phyloP scores from a whole-genome alignment of 2,113 vertebrate species.

The Larimichthys crocea region DNA sequence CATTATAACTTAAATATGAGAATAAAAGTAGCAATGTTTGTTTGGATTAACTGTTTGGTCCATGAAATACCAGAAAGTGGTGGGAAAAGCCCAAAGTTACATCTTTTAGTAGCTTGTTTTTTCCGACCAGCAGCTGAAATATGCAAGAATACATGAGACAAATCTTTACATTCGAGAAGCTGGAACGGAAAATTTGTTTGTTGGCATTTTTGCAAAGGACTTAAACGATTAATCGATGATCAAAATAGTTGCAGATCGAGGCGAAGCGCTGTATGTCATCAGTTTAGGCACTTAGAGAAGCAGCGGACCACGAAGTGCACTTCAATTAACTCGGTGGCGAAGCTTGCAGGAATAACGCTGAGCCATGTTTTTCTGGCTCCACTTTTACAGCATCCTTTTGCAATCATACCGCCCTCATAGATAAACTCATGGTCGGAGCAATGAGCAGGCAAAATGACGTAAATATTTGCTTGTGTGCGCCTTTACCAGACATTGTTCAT shows the following conservation, averaged over 20 bases:
- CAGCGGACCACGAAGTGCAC: constrained; percentile 31
- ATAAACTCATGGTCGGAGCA: constrained; percentile 13
- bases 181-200: neutral
- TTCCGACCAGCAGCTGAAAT: neutral
- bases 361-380: constrained; percentile 28
- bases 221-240: neutral
- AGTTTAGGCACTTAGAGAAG: constrained; percentile 21
- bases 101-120: neutral
- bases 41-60: neutral
- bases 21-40: neutral
- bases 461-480: constrained; percentile 14
- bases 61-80: neutral
- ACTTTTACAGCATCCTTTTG: constrained; percentile 8
- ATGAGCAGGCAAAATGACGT: constrained; percentile 4
- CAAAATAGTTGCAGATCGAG: neutral
- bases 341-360: constrained; percentile 49
- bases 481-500: neutral
- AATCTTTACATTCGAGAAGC: neutral
- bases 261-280: constrained; percentile 17
- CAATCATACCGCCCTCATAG: neutral
- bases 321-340: constrained; percentile 30
- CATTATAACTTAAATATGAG: no score
- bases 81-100: neutral
- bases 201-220: neutral
- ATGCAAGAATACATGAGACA: neutral